phyloP scores from a whole-genome alignment of 2,888 invertebrate genomes.

The Boloria selene region DNA sequence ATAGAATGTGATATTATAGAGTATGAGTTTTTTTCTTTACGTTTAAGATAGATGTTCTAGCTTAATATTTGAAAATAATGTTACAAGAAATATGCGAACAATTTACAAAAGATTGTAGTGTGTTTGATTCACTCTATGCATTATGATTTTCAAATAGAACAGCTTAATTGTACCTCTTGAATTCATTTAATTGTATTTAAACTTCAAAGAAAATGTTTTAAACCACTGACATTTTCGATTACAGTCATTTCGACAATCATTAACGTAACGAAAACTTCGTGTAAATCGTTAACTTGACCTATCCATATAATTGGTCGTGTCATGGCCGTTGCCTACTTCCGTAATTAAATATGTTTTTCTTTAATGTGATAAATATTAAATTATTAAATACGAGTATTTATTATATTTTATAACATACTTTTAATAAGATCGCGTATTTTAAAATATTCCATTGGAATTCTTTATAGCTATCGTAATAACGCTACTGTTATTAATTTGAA shows the following conservation, averaged over 20 bases:
- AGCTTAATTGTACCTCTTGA: too few species aligned
- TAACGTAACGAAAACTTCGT: slow-evolving; percentile 14
- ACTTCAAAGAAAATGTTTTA: not conserved
- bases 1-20: too few species aligned
- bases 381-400: not conserved
- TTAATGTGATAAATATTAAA: not conserved
- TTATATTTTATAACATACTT: too few species aligned
- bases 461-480: not conserved
- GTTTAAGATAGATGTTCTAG: too few species aligned
- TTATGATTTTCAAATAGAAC: too few species aligned
- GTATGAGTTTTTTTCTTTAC: too few species aligned
- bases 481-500: too few species aligned
- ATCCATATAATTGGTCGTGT: slow-evolving; percentile 5
- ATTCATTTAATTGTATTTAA: too few species aligned
- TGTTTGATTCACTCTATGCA: too few species aligned
- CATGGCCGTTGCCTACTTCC: slow-evolving; percentile 1
- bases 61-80: too few species aligned
- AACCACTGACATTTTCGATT: not conserved
- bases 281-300: slow-evolving; percentile 12
- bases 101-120: too few species aligned
- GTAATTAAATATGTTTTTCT: not conserved
- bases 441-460: not conserved
- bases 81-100: too few species aligned
- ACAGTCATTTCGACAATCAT: slow-evolving; percentile 4
- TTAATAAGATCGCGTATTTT: not conserved